Conservation (phyloP, 2,888 invertebrate species). For the Drosophila melanosoma region DNA sequence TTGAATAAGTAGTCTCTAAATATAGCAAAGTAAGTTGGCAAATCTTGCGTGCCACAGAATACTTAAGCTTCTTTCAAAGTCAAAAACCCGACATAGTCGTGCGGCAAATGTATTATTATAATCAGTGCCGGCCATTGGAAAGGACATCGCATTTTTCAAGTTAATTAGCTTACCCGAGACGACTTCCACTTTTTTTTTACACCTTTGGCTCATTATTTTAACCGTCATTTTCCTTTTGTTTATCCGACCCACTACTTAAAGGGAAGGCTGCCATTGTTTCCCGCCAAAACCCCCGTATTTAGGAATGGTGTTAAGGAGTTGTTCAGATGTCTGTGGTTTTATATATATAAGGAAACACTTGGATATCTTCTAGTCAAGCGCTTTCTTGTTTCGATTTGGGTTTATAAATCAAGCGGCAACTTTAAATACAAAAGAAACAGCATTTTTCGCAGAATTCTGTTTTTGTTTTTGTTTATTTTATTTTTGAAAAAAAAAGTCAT, state of each 20-base stretch:
- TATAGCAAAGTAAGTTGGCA: conserved; percentile 18
- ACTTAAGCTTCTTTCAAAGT: not conserved
- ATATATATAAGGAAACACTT: not conserved
- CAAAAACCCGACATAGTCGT: not conserved
- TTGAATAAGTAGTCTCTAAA: conserved; percentile 38
- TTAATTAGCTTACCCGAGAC: conserved; percentile 62
- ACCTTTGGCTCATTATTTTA: conserved; percentile 74
- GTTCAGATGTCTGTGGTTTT: not conserved
- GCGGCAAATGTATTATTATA: conserved; percentile 23
- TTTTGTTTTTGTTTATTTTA: conserved; percentile 1
- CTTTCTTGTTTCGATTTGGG: not conserved
- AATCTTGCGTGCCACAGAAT: conserved; percentile 22
- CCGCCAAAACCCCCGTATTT: not conserved
- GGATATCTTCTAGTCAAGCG: not conserved
- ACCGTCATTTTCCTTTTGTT: conserved; percentile 44
- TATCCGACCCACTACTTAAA: conserved; percentile 23
- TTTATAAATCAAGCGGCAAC: conserved; percentile 55
- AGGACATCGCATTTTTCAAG: conserved; percentile 67
- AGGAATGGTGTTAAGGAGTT: not conserved
- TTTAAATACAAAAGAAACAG: conserved; percentile 32
- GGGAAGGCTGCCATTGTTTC: not conserved
- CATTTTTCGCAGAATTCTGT: conserved; percentile 26
- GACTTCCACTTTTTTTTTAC: conserved; percentile 60
- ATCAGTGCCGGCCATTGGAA: conserved; percentile 31
- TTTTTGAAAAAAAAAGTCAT: not conserved